Evolutionary conservation across 2,113 vertebrate genomes (phyloP), one percentile per base, ranked within the genome.

Genomic region (Xenus cinereus): DNA sequence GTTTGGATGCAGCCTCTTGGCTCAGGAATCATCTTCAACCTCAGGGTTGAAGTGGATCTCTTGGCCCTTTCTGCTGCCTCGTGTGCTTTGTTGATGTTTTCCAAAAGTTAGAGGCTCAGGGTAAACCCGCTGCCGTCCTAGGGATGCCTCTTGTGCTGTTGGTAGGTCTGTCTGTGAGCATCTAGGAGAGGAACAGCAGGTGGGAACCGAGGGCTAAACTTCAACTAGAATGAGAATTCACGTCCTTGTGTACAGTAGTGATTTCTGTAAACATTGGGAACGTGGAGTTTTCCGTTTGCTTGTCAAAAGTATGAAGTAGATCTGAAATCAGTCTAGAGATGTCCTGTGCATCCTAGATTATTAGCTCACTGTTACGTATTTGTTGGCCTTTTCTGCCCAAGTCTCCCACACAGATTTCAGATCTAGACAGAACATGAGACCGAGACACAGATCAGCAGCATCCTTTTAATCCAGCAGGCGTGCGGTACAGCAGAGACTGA

Each of bases 201-300:
- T 67, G 53, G 32, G 51, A 67, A 56, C 19, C 0, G 3, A 33
- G 13, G 35, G 51, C 30, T 84, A 9, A 79, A 28, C 30, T 53
- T 75, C 5, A 79, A 32, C 30, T 53, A 19, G 21, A 22, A 33
- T 12, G 30, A 45, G 4, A 10, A 60, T 51, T 53, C 16, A 8
- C 22, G 14, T 35, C 21, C 7, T 7, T 11, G 5, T 2, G 2
- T 12, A 28, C 33, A n/a, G 8, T 11, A 56, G 12, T 4, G 37
- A 14, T 37, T 67, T 37, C 51, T 79, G 26, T 41, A 16, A 30
- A 6, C 2, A 2, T 8, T 69, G 59, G 33, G 33, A n/a, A 14
- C 6, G 30, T 6, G 35, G 13, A 2, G 7, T 3, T 1, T 50
- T 51, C 72, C 10, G 6, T 89, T 64, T 73, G 20, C 8, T 76